Conservation (phyloP, 2,113 vertebrate genomes). For the Illadopsis cleaveri region DNA sequence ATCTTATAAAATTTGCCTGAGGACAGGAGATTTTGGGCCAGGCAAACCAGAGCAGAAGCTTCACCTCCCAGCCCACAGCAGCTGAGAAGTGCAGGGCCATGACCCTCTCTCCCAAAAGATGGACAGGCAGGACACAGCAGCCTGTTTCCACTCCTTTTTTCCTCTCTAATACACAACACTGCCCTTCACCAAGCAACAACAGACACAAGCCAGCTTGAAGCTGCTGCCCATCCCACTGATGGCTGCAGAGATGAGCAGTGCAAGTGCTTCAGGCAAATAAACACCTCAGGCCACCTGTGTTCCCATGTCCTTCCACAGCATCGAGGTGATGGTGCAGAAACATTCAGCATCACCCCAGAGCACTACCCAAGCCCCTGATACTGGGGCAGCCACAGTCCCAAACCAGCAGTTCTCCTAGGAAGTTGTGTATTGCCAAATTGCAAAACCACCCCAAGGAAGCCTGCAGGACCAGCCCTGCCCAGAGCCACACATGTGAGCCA, state of each 20-base stretch:
- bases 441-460: not conserved
- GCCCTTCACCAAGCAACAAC: not conserved
- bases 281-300: not conserved
- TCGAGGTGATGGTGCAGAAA: accelerated
- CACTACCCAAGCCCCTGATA: accelerated
- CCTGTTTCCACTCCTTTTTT: not conserved
- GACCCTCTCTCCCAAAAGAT: not conserved
- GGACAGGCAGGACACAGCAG: not conserved
- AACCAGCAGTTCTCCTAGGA: not conserved
- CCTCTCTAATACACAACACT: accelerated
- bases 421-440: not conserved
- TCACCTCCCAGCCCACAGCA: not conserved
- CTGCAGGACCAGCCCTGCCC: not conserved
- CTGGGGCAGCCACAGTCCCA: not conserved
- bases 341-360: not conserved
- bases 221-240: accelerated
- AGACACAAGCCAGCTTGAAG: not conserved
- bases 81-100: not conserved
- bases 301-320: not conserved
- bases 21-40: not conserved
- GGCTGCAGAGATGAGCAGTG: not conserved
- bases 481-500: not conserved
- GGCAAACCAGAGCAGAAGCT: not conserved
- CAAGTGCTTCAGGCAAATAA: not conserved
- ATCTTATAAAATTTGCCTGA: not conserved